Conservation (phyloP, 2,888 invertebrate species). For the Branchipolynoe longqiensis region DNA sequence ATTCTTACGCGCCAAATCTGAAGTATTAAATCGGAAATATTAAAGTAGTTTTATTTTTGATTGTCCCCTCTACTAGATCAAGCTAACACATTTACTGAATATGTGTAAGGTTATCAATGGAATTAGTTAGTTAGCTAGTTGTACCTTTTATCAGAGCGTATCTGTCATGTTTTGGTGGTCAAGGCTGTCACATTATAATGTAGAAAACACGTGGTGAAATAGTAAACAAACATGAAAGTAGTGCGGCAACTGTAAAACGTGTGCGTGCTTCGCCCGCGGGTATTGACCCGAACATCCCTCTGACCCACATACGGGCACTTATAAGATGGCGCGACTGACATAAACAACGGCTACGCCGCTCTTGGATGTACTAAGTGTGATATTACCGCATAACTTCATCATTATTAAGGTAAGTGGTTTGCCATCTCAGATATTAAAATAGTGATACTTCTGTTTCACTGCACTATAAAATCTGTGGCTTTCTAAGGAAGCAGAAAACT, state of each 20-base stretch:
- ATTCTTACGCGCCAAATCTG: no score
- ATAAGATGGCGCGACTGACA: slow-evolving; percentile 44
- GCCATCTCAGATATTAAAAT: no score
- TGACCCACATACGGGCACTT: slow-evolving; percentile 61
- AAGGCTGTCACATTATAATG: no score
- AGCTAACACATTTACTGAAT: background rate
- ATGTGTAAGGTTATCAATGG: background rate
- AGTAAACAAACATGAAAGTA: no score
- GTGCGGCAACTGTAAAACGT: no score
- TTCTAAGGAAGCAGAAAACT: no score
- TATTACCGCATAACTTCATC: background rate
- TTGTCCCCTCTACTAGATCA: background rate
- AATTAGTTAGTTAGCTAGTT: background rate
- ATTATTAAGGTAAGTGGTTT: slow-evolving; percentile 34
- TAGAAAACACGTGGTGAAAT: no score
- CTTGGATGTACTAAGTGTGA: slow-evolving; percentile 11
- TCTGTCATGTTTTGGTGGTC: no score
- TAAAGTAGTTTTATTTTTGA: background rate
- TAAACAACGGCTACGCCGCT: slow-evolving; percentile 48
- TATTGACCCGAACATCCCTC: slow-evolving; percentile 40
- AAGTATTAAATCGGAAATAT: background rate
- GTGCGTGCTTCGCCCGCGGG: no score
- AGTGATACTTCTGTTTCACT: no score
- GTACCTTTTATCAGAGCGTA: no score
- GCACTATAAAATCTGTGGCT: no score